Percentiles rank a stretch among this genome's conserved stretches.
phyloP scores from a whole-genome alignment of 2,113 vertebrate genomes.

The Chionodraco myersi region DNA sequence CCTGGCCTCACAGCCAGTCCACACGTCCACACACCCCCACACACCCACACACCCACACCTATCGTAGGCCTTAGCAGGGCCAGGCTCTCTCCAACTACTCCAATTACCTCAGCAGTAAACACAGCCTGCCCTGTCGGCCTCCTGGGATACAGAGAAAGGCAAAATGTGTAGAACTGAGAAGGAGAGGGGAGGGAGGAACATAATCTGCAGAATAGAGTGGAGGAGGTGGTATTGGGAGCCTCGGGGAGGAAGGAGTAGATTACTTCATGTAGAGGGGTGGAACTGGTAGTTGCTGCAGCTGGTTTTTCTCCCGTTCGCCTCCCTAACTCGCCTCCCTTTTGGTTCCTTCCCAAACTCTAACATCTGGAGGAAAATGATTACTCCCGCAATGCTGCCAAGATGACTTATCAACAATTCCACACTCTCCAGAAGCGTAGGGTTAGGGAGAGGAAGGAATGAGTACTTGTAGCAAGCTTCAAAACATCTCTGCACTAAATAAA shows the following conservation, averaged over 20 bases:
- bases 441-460: constrained; percentile 48
- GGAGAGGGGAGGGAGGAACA: constrained; percentile 1
- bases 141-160: constrained; percentile 63
- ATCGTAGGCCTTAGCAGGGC: constrained; percentile 51
- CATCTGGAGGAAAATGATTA: constrained; percentile 84
- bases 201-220: constrained; percentile 8
- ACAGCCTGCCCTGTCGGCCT: constrained; percentile 66
- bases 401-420: constrained; percentile 79
- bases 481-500: constrained; percentile 62
- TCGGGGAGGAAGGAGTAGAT: constrained; percentile 60
- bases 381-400: constrained; percentile 70
- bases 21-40: constrained; percentile 20
- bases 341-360: constrained; percentile 70
- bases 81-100: constrained; percentile 72
- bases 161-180: constrained; percentile 60
- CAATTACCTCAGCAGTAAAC: constrained; percentile 82
- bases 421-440: constrained; percentile 61
- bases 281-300: constrained; percentile 67
- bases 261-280: constrained; percentile 69
- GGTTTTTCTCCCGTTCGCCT: constrained; percentile 55
- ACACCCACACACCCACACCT: constrained; percentile 19
- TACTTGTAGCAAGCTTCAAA: constrained; percentile 56
- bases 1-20: constrained; percentile 75
- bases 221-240: constrained; percentile 38
- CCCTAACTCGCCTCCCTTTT: constrained; percentile 59